Evolutionary conservation across 2,113 vertebrate genomes (phyloP).

Genomic region (Cebidichthys violaceus): DNA sequence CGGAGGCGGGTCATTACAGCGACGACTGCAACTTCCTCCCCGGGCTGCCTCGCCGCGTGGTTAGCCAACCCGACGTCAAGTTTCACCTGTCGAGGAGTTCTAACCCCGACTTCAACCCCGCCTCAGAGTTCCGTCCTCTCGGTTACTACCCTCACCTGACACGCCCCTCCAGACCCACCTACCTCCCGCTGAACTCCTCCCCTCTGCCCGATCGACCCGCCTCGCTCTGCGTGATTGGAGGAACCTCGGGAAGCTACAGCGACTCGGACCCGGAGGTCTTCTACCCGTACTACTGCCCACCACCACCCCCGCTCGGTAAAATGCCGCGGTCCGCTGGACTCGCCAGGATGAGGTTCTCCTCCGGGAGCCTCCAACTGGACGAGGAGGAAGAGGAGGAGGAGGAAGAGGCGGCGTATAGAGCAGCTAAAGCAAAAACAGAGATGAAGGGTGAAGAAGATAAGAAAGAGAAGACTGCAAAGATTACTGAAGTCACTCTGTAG

Average conservation of each 20-base stretch:
- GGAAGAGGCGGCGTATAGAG: conserved; percentile 26
- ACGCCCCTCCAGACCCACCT: conserved; percentile 80
- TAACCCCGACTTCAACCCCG: conserved; percentile 66
- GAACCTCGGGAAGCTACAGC: conserved; percentile 80
- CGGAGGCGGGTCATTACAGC: conserved; percentile 78
- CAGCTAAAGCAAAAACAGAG: conserved; percentile 1
- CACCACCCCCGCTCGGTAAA: conserved; percentile 83
- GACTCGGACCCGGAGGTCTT: conserved; percentile 93
- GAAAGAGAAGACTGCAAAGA: conserved; percentile 33
- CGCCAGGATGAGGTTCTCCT: conserved; percentile 90
- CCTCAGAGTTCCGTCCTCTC: conserved; percentile 92
- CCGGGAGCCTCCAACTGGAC: conserved; percentile 93
- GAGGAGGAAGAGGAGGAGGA: conserved; percentile 85
- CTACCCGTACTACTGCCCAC: conserved; percentile 86
- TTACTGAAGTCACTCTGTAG: conserved; percentile 73
- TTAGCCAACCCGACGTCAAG: conserved; percentile 94
- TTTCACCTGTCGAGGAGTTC: conserved; percentile 75
- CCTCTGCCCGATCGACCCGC: conserved; percentile 72
- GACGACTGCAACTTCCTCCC: conserved; percentile 86
- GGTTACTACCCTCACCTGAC: conserved; percentile 90
- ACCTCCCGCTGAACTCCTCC: conserved; percentile 79
- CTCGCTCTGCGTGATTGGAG: conserved; percentile 74
- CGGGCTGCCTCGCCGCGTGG: conserved; percentile 86
- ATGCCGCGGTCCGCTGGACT: conserved; percentile 75
- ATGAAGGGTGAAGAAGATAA: conserved; percentile 12